These are phyloP conservation scores for Melanocharis versteri DNA, from an alignment of 2,113 vertebrate species.

Conservation along the genomic window DNA sequence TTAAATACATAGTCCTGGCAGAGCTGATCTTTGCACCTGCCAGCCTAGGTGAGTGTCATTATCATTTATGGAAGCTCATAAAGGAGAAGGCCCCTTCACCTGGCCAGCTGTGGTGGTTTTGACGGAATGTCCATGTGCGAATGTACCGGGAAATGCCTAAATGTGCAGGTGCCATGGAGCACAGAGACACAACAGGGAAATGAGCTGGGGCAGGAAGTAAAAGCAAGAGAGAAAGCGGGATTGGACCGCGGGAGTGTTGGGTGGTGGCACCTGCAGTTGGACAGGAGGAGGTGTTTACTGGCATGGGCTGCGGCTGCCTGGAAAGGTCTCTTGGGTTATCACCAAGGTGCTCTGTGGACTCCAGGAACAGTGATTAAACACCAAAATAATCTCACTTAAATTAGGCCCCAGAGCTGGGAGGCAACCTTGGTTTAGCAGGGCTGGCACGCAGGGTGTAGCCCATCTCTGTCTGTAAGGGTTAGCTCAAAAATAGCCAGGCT, in stretches of 20 bases:
- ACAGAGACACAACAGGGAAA: not conserved
- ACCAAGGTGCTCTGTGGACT: not conserved
- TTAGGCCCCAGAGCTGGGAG: not conserved
- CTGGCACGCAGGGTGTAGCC: rapidly evolving
- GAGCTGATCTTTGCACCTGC: not conserved
- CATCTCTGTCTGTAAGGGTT: not conserved
- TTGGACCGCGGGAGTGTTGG: not conserved
- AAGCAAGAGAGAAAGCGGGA: not conserved
- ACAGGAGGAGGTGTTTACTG: not conserved
- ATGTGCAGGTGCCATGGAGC: not conserved
- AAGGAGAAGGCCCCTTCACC: not conserved
- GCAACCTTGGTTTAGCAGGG: not conserved
- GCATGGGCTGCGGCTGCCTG: not conserved
- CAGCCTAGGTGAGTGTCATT: not conserved
- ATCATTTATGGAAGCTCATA: rapidly evolving
- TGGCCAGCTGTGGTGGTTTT: not conserved
- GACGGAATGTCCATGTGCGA: rapidly evolving
- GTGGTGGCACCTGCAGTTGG: not conserved
- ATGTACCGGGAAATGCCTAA: not conserved
- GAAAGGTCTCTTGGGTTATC: not conserved
- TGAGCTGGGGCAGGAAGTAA: not conserved
- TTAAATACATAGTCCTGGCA: too few species aligned
- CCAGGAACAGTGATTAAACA: not conserved
- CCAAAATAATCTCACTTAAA: not conserved
- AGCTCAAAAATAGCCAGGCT: not conserved